Base-by-base conservation (phyloP, 2,113 vertebrate genomes). In the Megatriorchis doriae region DNA sequence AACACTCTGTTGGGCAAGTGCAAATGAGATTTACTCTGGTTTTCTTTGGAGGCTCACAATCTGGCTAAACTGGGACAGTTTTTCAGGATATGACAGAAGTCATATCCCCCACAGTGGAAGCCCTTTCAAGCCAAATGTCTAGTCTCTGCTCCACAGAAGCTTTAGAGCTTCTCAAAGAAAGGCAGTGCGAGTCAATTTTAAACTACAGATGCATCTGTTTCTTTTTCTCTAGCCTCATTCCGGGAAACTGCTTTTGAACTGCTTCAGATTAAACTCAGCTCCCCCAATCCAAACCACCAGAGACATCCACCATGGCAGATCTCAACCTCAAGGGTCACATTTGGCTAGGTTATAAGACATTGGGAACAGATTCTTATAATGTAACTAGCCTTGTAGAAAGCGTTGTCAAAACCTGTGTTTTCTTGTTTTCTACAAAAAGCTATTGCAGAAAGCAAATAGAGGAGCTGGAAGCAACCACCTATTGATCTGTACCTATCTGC, bases 81-180 rank as follows among this genome's bases (percentile, higher is more conserved):
- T 94, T 94, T 78, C 58, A 59, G 66, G 50, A 58, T 85, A 74
- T 58, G 42, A 94, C 90, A 88, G 88, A 88, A 96, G 13, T 52
- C 17, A 9, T 77, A 92, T 94, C 55, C 42, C 50, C 53, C 8
- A 1, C 62, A 77, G 66, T 36, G 59, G 67, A 91, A 56, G n/a
- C 87, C 78, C 81, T 88, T 94, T 93, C 88, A 78, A 94, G 92
- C 66, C 93, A 93, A n/a, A 75, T 93, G 93, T 94, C 61, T 85
- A 88, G 71, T 88, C 32, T 38, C 53, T 95, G 36, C 62, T 94
- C 74, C 45, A 45, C 38, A 93, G 74, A 94, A 96, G 66, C 71
- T 82, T 88, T 45, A 66, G 78, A 58, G 65, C 70, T 81, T 84
- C 90, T 45, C 58, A 63, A 67, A 89, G 80, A 85, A 94, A 79